Evolutionary conservation across 2,888 invertebrate species (phyloP).

Genomic region (Seira sanloemensis): DNA sequence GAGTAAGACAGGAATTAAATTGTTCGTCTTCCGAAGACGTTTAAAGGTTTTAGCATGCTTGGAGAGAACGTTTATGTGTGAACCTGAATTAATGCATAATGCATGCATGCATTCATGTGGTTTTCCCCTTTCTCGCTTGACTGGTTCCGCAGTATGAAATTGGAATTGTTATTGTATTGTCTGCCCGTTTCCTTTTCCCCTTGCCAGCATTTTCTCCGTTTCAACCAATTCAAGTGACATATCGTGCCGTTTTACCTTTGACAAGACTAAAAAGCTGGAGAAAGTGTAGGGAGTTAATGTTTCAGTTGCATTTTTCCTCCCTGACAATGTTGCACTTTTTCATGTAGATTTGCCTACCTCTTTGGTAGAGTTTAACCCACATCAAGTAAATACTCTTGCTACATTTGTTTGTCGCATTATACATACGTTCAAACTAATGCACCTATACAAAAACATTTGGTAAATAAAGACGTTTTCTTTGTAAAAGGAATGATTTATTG

Average conservation of each 20-base stretch:
- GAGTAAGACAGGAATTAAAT: no score
- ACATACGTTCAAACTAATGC: no score
- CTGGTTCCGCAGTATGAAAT: constrained; percentile 11
- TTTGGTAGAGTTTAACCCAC: no score
- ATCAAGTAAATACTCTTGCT: no score
- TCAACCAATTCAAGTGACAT: constrained; percentile 32
- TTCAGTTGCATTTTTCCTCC: no score
- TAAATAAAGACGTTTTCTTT: no score
- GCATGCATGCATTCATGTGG: constrained; percentile 35
- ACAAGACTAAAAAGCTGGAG: constrained; percentile 19
- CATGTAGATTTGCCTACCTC: no score
- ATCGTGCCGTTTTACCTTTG: constrained; percentile 3
- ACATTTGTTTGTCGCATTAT: no score
- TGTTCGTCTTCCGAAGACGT: background rate
- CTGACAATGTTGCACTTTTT: no score
- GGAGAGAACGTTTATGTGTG: background rate
- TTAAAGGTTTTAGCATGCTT: background rate
- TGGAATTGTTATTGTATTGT: constrained; percentile 3
- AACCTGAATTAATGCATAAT: constrained; percentile 15
- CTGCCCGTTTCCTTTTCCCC: background rate
- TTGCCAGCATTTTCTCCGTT: no score
- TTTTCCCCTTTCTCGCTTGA: constrained; percentile 15
- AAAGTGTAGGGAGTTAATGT: no score
- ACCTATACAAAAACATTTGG: no score
- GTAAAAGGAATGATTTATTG: constrained; percentile 65